Evolutionary conservation across 2,113 vertebrate species (phyloP).

Genomic region (Desmodus rotundus): DNA sequence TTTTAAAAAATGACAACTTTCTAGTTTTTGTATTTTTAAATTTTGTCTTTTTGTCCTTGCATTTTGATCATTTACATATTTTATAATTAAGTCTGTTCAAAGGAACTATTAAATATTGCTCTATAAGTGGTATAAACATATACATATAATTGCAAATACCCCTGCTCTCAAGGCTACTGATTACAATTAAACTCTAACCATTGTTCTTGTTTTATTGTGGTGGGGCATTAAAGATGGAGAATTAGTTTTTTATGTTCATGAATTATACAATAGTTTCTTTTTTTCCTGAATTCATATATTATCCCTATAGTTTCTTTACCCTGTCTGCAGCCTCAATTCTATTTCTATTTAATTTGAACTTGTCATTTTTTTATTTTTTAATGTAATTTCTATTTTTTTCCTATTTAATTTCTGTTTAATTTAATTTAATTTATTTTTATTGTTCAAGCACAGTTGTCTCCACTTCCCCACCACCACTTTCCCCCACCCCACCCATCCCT

Average conservation of each 20-base stretch:
- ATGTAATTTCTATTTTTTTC: too few relatives aligned
- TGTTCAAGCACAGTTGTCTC: too few relatives aligned
- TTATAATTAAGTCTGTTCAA: background rate
- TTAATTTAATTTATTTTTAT: too few relatives aligned
- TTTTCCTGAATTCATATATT: too few relatives aligned
- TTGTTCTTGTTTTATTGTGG: background rate
- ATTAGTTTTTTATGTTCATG: background rate
- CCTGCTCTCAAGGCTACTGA: background rate
- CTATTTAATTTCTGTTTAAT: too few relatives aligned
- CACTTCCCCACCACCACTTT: too few relatives aligned
- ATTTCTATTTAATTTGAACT: background rate
- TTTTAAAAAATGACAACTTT: background rate
- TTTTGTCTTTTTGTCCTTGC: background rate
- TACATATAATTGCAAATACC: background rate
- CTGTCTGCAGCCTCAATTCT: background rate
- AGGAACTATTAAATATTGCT: background rate
- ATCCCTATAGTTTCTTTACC: background rate
- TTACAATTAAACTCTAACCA: background rate
- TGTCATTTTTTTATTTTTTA: background rate
- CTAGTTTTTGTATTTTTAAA: background rate
- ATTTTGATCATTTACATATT: background rate
- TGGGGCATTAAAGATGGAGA: background rate
- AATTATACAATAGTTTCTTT: background rate
- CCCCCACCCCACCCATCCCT: too few relatives aligned
- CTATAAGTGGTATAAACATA: background rate